Base-by-base conservation (phyloP, 2,113 vertebrate species). In the Notechis scutatus region DNA sequence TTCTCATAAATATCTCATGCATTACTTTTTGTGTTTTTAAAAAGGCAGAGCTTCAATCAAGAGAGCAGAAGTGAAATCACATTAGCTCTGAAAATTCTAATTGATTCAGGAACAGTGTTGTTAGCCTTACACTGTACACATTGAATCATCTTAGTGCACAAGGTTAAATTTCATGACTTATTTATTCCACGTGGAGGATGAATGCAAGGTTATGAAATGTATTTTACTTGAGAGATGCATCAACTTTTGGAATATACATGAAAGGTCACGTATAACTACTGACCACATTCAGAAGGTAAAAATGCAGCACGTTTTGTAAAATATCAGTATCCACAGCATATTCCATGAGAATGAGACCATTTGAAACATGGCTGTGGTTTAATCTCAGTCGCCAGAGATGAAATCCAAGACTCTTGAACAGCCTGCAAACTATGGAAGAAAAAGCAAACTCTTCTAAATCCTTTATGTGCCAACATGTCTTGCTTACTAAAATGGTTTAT, bases 371-470 rank as follows among this genome's bases (percentile, higher is more conserved):
- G 39, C 85, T 93, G 20, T 57, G 64, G n/a, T 0, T 92, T 39
- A 92, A 57, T 3, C 64, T 34, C 34, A 57, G 18, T 90, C 56
- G 93, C 74, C 93, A 95, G 89, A 92, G 91, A 91, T 24, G 55
- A 87, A 34, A 92, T 85, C 85, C 92, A 69, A 92, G 93, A 93
- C 88, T 95, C 92, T 95, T 95, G 93, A 89, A 74, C 29, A 92
- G n/a, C 23, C 88, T 64, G 94, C 29, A 92, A 59, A 94, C 81
- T 59, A 57, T 69, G 47, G 93, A 93, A 93, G 92, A 86, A 86
- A 88, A 94, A 93, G 81, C 0, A 26, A 50, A 92, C 21, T 20
- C 88, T 86, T 74, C 87, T 52, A 45, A 95, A 94, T 92, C 6
- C 93, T 74, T 21, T 0, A 57, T 81, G n/a, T 88, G 39, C 0